Evolutionary conservation across 2,113 vertebrate species (phyloP).

Genomic region (Scomber scombrus): DNA sequence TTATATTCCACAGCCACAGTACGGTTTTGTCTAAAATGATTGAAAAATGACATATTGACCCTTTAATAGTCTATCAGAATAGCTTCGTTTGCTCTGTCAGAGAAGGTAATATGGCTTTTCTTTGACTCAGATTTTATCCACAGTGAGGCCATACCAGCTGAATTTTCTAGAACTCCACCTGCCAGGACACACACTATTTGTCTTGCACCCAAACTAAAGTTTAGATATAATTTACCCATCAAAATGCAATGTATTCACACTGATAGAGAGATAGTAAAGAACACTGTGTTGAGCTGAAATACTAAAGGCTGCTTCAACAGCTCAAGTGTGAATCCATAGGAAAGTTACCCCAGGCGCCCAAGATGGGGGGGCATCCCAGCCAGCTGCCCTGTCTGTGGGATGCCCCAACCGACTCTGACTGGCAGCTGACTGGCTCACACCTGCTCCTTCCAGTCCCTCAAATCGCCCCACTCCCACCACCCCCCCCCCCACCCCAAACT

Average conservation of each 20-base stretch:
- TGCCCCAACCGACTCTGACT: constrained; percentile 29
- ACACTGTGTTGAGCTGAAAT: neutral
- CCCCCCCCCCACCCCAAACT: neutral
- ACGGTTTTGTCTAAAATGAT: neutral
- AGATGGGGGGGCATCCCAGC: constrained; percentile 25
- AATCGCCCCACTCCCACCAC: constrained; percentile 1
- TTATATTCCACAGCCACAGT: neutral
- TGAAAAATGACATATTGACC: neutral
- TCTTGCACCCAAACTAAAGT: neutral
- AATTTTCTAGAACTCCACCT: too few species aligned
- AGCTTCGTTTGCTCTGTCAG: too few species aligned
- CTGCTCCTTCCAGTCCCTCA: constrained; percentile 54
- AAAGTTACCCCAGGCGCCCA: constrained; percentile 9
- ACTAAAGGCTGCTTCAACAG: neutral
- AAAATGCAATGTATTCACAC: neutral
- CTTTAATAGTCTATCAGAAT: too few species aligned
- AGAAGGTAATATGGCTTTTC: too few species aligned
- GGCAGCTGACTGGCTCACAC: constrained; percentile 62
- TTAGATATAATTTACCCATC: neutral
- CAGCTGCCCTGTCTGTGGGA: constrained; percentile 22
- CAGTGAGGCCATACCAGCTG: too few species aligned
- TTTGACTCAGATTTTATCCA: too few species aligned
- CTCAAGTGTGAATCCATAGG: neutral
- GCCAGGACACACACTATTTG: neutral
- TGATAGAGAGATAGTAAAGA: neutral